Conservation (phyloP, 2,888 invertebrate species). For the Ophioninae sp. region DNA sequence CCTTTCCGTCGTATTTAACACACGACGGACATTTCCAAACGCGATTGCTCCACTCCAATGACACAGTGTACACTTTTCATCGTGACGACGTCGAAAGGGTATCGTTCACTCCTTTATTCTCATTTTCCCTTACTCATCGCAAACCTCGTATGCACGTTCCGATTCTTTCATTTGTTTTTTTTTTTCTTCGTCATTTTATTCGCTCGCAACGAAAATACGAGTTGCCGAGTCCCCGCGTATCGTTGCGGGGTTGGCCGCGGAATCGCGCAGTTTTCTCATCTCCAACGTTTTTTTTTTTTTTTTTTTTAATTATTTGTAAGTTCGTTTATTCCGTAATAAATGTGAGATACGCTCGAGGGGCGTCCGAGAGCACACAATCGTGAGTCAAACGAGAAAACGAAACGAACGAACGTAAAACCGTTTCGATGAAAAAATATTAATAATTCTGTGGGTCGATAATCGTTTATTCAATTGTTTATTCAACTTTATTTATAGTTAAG, state of each 20-base stretch:
- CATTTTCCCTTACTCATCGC: slow-evolving; percentile 2
- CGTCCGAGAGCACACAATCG: neutral
- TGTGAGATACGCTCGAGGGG: neutral
- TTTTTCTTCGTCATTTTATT: neutral
- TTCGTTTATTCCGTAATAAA: neutral
- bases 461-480: slow-evolving; percentile 60
- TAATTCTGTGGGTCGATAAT: slow-evolving; percentile 54
- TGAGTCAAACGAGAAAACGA: neutral
- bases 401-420: slow-evolving; percentile 30
- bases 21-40: neutral
- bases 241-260: neutral
- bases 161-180: neutral
- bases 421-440: slow-evolving; percentile 60
- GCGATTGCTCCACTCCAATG: neutral
- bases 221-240: neutral
- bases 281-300: neutral
- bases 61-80: neutral
- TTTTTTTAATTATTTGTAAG: neutral
- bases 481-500: slow-evolving; percentile 70
- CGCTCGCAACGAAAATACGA: neutral
- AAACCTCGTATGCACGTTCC: slow-evolving; percentile 5
- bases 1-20: neutral
- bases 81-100: slow-evolving; percentile 2
- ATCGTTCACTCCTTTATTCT: neutral
- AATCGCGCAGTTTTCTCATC: neutral